phyloP scores from a whole-genome alignment of 2,888 invertebrate species.

The Agrotis clavis region DNA sequence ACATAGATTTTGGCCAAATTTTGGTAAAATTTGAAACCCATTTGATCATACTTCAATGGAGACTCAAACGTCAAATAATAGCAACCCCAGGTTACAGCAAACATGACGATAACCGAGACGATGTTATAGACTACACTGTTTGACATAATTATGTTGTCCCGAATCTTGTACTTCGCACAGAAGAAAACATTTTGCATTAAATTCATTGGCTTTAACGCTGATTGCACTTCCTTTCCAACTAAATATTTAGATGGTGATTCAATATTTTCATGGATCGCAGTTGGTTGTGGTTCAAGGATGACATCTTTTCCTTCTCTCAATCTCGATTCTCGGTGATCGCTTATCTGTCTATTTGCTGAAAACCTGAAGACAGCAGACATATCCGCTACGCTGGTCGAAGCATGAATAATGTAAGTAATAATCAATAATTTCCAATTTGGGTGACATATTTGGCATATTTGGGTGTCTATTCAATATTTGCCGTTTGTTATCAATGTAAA shows the following conservation, averaged over 20 bases:
- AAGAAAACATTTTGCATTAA: slow-evolving; percentile 2
- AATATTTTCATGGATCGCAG: background rate
- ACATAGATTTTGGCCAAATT: background rate
- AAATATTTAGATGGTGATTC: background rate
- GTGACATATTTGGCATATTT: no score
- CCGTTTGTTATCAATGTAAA: background rate
- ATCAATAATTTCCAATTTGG: background rate
- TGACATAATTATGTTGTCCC: background rate
- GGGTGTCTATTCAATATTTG: background rate
- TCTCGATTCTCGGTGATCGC: background rate
- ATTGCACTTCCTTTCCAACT: background rate
- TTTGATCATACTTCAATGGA: background rate
- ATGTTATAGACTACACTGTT: background rate
- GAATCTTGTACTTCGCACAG: slow-evolving; percentile 2
- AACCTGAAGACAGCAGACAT: slow-evolving; percentile 1
- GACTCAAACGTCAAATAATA: background rate
- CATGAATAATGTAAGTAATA: background rate
- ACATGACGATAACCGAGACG: background rate
- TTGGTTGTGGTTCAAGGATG: background rate
- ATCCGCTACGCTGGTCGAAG: background rate
- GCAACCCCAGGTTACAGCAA: background rate
- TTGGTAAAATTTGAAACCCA: slow-evolving; percentile 4
- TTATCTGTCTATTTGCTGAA: background rate
- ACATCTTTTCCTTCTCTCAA: background rate
- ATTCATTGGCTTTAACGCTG: background rate